Base-by-base conservation (phyloP, 53 echinoderm and acorn worm genomes). In the Luidia sarsii region DNA sequence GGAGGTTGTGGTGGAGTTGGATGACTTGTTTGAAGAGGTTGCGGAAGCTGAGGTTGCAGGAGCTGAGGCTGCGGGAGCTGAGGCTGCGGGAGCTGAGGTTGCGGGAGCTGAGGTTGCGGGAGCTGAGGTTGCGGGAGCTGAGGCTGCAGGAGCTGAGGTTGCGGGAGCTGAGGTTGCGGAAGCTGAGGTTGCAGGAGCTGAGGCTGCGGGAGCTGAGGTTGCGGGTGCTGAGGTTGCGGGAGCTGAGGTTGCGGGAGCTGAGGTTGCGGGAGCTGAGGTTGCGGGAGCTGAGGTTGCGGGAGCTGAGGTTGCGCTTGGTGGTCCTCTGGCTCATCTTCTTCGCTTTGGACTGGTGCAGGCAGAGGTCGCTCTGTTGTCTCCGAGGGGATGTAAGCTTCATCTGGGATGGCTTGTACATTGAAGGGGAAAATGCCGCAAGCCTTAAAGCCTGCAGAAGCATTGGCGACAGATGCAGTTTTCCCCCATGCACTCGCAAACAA, bases 401-500 rank as follows among this genome's bases (percentile, higher is more conserved):
- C 72, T 18, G 85, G 85, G 64, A 84, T 56, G 37, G 85, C 85
- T 18, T 84, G 6, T 3, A 45, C 73, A 30, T 83, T 83, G 46
- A 72, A 83, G 34, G 81, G 82, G 56, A 38, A 84, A 48, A 84
- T 84, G 8, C 71, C 85, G 45, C 85, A 84, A 14, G 74, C 85
- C 35, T 74, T 48, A 74, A 84, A 84, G 20, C 74, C 85, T 54
- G 70, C 36, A 1, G 65, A 31, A 20, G 57, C 75, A 75, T 75
- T 75, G 4, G 35, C 33, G 2, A 75, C 57, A 6, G 75, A 48
- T 2, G 75, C 67, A 48, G 67, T 3, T 45, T 81, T 81, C 19
- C 82, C 82, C 82, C 82, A 81, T 33, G 82, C 68, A 16, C 31
- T 3, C 2, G 27, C n/a, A n/a, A 49, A 48, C 1, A 81, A 45